A percentile compares a stretch with the other conserved stretches of the same genome.
phyloP scores from a whole-genome alignment of 2,797 vertebrate genomes.

The Borostomias antarcticus region DNA sequence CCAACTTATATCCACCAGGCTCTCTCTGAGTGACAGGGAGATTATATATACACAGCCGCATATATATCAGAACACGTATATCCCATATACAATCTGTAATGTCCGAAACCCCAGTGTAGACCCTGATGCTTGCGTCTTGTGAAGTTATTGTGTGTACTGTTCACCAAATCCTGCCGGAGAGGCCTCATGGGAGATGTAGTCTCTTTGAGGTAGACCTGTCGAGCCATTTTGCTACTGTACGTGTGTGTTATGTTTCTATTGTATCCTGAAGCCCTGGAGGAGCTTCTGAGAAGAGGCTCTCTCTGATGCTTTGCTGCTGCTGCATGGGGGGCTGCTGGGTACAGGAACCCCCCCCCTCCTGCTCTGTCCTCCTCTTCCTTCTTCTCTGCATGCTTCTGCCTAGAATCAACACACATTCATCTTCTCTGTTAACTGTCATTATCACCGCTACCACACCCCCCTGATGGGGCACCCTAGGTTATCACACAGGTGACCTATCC shows the following conservation, averaged over 20 bases:
- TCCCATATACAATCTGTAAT: slow-evolving; percentile 47
- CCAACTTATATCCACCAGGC: slow-evolving; percentile 36
- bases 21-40: slow-evolving; percentile 32
- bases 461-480: too few relatives aligned
- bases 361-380: slow-evolving; percentile 23
- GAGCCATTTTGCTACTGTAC: slow-evolving; percentile 33
- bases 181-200: slow-evolving; percentile 59
- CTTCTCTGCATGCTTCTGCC: slow-evolving; percentile 46
- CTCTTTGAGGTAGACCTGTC: slow-evolving; percentile 32
- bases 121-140: slow-evolving; percentile 40
- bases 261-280: slow-evolving; percentile 70
- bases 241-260: slow-evolving; percentile 43
- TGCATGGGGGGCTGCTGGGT: slow-evolving; percentile 68
- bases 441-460: too few relatives aligned
- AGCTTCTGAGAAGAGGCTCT: slow-evolving; percentile 58
- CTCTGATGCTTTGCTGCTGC: slow-evolving; percentile 45
- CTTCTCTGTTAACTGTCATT: too few relatives aligned
- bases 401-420: slow-evolving; percentile 58
- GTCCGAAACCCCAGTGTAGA: slow-evolving; percentile 34
- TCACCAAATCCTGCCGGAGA: slow-evolving; percentile 36
- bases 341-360: slow-evolving; percentile 18
- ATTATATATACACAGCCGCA: slow-evolving; percentile 40
- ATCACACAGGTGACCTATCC: too few relatives aligned
- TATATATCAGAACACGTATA: slow-evolving; percentile 51
- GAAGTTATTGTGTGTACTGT: slow-evolving; percentile 16